Conservation (phyloP, 2,113 vertebrate species). For the Lamprologus speciosus region DNA sequence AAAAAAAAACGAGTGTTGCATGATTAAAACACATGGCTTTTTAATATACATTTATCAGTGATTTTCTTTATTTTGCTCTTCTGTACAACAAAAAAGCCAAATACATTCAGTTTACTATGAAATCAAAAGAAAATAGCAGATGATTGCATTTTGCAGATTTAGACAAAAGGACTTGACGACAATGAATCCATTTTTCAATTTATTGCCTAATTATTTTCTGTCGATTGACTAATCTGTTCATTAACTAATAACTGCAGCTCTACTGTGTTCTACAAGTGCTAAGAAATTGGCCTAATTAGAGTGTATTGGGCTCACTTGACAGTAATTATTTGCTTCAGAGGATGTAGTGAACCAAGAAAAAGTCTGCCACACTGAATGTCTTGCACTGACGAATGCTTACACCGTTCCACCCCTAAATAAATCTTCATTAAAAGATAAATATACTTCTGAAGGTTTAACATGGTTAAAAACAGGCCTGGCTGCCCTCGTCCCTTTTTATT, state of each 20-base stretch:
- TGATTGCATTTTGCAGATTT: background rate
- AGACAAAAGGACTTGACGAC: background rate
- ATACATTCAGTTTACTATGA: background rate
- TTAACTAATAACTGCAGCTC: background rate
- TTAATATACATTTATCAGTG: background rate
- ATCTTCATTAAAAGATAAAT: background rate
- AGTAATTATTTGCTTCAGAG: constrained; percentile 12
- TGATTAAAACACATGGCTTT: background rate
- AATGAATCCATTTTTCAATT: background rate
- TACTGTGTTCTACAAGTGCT: background rate
- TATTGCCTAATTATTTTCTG: background rate
- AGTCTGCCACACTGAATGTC: background rate
- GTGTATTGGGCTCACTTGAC: background rate
- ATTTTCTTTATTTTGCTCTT: background rate
- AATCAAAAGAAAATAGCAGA: background rate
- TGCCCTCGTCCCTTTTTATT: background rate
- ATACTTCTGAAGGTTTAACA: background rate
- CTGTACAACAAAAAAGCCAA: background rate
- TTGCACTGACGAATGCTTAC: background rate
- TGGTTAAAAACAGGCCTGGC: background rate
- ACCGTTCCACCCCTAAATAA: background rate
- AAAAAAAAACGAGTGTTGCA: background rate
- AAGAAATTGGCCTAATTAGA: background rate
- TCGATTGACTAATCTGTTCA: background rate
- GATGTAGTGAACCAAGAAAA: background rate